Evolutionary conservation across 2,888 invertebrate species (phyloP).

Genomic region (Cantharis lateralis): DNA sequence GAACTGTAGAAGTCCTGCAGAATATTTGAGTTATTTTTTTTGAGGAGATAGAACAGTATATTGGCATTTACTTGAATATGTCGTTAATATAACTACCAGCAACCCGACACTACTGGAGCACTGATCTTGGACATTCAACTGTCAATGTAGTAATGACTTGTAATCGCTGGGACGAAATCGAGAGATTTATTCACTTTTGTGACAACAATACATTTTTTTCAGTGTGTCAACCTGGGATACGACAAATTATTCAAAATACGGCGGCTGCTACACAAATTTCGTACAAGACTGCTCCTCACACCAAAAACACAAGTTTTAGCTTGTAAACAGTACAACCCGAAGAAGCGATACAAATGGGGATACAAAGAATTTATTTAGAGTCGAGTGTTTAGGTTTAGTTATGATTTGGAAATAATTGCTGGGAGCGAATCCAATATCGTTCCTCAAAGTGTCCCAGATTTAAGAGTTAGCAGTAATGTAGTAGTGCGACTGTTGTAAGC

Average conservation of each 20-base stretch:
- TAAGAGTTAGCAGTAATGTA: conserved; percentile 40
- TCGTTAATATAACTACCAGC: conserved; percentile 24
- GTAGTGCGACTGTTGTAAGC: conserved; percentile 37
- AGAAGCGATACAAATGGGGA: conserved; percentile 47
- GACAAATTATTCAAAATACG: conserved; percentile 43
- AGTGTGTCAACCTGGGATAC: conserved; percentile 25
- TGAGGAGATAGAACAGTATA: conserved; percentile 11
- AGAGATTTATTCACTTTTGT: conserved; percentile 31
- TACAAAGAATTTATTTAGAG: too few relatives aligned
- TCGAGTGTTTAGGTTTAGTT: conserved; percentile 48
- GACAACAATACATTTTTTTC: conserved; percentile 20
- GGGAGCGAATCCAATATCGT: conserved; percentile 23
- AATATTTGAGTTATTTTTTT: too few relatives aligned
- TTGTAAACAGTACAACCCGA: conserved; percentile 46
- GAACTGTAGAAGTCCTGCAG: too few relatives aligned
- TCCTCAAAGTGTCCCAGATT: conserved; percentile 37
- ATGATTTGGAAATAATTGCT: conserved; percentile 48
- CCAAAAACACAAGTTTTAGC: conserved; percentile 45
- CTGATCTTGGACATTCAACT: background rate
- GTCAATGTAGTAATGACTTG: conserved; percentile 28
- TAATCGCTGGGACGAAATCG: conserved; percentile 36
- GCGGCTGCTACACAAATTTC: conserved; percentile 29
- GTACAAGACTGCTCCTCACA: conserved; percentile 29
- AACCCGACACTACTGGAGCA: conserved; percentile 12
- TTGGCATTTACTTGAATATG: conserved; percentile 24